Evolutionary conservation across 2,113 vertebrate genomes (phyloP), one percentile per base, ranked within the genome.

Genomic region (Scartelaos histophorus): DNA sequence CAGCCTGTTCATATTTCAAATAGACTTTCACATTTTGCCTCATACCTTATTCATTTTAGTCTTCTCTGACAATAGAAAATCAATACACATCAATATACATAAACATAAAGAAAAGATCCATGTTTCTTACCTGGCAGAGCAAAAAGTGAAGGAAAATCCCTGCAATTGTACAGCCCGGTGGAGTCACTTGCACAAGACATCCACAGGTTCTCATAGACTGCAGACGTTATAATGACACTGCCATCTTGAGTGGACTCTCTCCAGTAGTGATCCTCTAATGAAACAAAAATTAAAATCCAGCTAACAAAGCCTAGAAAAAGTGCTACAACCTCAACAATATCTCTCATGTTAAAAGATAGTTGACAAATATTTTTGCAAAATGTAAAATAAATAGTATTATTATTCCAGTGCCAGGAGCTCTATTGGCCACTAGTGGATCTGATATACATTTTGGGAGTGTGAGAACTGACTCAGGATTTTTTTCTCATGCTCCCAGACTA

Each of bases 161-260:
- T 80, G 85, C 96, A 97, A 91, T 95, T 94, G 78, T 89, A 94
- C 62, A 91, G 81, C 10, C 96, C 95, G 0, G 93, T 85, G 49
- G 96, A 96, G 76, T 97, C 96, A 4, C 91, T 95, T 0, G 96
- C 96, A 79, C 96, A 97, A 76, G 94, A 95, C 85, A 93, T 94
- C 96, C 96, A 97, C 7, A 97, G 93, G 86, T 97, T 97, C 87
- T 96, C 95, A 67, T 93, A 97, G 84, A 97, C 71, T 54, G 92
- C 90, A 56, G 93, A 94, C 66, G 95, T 95, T 74, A 91, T 88
- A 79, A 97, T 95, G 13, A 95, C 95, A 10, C 87, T 95, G 47
- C 94, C 95, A 0, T 95, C 92, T 46, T 90, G 56, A 22, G 88
- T 89, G 9, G 94, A 94, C 71, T 89, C 91, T 83, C 84, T 94